Percentiles rank a stretch among this genome's conserved stretches.
Evolutionary conservation across 1,140 invertebrate genomes (phyloP).

Genomic region (Drosophila dunni): DNA sequence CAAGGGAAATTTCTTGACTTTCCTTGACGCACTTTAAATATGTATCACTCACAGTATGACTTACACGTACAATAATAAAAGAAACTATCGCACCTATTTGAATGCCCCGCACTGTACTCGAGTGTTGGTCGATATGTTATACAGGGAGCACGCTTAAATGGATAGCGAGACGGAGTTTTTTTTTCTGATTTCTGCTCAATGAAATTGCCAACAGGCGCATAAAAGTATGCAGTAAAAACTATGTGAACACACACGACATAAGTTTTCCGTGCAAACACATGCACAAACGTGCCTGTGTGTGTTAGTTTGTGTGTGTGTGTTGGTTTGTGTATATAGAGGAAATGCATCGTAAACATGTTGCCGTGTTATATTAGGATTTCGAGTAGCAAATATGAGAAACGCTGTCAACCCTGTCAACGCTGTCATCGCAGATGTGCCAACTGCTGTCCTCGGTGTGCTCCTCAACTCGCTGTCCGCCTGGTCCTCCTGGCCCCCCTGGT

Average conservation of each 20-base stretch:
- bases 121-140: conserved; percentile 15
- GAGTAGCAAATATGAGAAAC: conserved; percentile 59
- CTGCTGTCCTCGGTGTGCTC: background rate
- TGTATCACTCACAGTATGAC: too few relatives aligned
- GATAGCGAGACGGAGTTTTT: conserved; percentile 44
- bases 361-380: conserved; percentile 71
- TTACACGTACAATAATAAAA: too few relatives aligned
- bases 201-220: conserved; percentile 65
- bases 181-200: conserved; percentile 69
- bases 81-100: too few relatives aligned
- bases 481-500: background rate
- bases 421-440: conserved; percentile 4
- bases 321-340: conserved; percentile 17
- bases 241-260: background rate
- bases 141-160: conserved; percentile 33
- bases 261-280: background rate
- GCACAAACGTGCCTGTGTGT: background rate
- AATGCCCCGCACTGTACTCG: too few relatives aligned
- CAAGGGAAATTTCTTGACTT: too few relatives aligned
- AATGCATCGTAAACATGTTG: conserved; percentile 78
- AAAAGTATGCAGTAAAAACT: conserved; percentile 55
- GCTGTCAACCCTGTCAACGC: conserved; percentile 55
- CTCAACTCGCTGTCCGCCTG: background rate
- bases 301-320: background rate
- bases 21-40: too few relatives aligned